phyloP scores from a whole-genome alignment of 2,888 invertebrate genomes.

The Drosophila borborema region DNA sequence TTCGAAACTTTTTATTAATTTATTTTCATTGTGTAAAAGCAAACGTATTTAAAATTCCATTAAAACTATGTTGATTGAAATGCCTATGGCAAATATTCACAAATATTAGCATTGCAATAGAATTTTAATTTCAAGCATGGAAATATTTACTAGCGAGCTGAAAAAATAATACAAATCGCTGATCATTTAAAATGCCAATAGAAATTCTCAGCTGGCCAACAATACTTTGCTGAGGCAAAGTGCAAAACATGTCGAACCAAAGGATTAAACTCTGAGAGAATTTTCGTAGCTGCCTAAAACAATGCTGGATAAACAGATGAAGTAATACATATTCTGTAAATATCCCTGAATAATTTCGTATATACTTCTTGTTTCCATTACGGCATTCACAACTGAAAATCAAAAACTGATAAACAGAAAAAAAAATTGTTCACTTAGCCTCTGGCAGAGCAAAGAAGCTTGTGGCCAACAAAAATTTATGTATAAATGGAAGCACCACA shows the following conservation, averaged over 20 bases:
- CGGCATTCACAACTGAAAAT: slow-evolving; percentile 16
- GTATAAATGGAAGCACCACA: slow-evolving; percentile 26
- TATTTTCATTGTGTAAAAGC: slow-evolving; percentile 1
- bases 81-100: not conserved
- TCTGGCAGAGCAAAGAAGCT: slow-evolving; percentile 33
- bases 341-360: not conserved
- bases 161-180: not conserved
- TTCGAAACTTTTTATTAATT: slow-evolving; percentile 7
- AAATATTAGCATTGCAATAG: not conserved
- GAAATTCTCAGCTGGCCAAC: not conserved
- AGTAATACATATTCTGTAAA: not conserved
- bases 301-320: not conserved
- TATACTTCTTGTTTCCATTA: slow-evolving; percentile 3
- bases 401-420: slow-evolving; percentile 22
- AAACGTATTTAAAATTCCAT: not conserved
- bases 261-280: not conserved
- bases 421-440: slow-evolving; percentile 24
- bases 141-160: not conserved
- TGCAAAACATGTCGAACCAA: too few relatives aligned
- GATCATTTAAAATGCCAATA: not conserved
- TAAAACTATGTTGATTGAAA: not conserved
- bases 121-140: too few relatives aligned
- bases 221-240: not conserved
- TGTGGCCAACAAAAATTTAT: slow-evolving; percentile 25
- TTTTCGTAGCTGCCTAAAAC: not conserved